Conservation (phyloP, 2,888 invertebrate genomes). For the Bellardia pandia region DNA sequence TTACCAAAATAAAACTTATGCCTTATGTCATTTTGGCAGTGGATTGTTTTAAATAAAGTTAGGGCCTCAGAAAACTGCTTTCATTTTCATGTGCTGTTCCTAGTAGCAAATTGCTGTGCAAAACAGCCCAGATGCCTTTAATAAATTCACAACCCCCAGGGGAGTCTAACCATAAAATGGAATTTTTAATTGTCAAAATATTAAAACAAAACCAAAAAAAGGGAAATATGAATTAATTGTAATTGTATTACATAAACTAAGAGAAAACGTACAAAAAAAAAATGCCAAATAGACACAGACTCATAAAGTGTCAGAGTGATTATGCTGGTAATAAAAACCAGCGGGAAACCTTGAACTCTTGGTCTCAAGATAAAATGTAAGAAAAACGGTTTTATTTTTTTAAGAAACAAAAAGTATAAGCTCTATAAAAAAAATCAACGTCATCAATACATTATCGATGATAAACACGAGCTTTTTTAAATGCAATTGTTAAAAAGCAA, state of each 20-base stretch:
- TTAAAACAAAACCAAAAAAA: not conserved
- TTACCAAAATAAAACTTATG: not conserved
- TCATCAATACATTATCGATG: conserved; percentile 54
- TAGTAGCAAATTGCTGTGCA: not conserved
- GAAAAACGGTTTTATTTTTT: not conserved
- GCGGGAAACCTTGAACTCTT: conserved; percentile 64
- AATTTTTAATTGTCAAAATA: conserved; percentile 54
- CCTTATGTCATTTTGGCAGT: not conserved
- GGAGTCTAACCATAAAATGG: conserved; percentile 48
- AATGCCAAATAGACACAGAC: conserved; percentile 7
- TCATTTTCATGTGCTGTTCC: not conserved
- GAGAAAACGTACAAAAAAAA: not conserved
- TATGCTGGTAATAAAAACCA: conserved; percentile 25
- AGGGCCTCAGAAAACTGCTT: conserved; percentile 7
- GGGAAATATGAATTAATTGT: conserved; percentile 22
- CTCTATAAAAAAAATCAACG: conserved; percentile 1
- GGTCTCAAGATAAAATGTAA: not conserved
- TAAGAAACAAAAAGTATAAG: not conserved
- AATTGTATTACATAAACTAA: conserved; percentile 31
- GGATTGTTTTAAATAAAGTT: not conserved
- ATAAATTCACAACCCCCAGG: conserved; percentile 41
- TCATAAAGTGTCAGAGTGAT: conserved; percentile 49
- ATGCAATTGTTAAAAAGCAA: not conserved
- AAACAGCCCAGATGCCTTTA: conserved; percentile 3
- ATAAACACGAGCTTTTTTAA: not conserved